Evolutionary conservation across 1,140 invertebrate species (phyloP), one percentile per base, ranked within the genome.

Genomic region (Dreissena polymorpha): DNA sequence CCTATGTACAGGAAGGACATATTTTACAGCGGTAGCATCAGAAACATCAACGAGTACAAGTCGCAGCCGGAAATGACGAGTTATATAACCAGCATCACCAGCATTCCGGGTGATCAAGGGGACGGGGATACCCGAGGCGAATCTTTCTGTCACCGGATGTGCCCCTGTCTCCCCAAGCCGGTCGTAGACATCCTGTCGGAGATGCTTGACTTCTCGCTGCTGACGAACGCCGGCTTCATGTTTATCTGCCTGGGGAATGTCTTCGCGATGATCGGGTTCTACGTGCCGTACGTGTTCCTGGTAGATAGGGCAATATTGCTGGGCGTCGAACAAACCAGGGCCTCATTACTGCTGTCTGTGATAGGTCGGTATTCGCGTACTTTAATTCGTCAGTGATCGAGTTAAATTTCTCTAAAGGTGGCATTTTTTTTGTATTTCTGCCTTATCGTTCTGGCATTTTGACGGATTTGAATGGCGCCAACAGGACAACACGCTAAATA

Each of bases 1-100:
- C 98, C 98, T 2, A 93, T 99, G 92, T 98, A 98, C 10, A 94
- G 98, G 64, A 99, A 99, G 93, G 98, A 99, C 93, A 99, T 99
- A 86, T 99, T 99, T 94, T 99, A 99, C 94, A 97, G 98, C 16
- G 98, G 98, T 29, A 98, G 97, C 39, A 96, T 99, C 10, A 94
- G 96, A 49, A 97, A 98, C 93, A 94, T 99, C 71, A 97, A 97
- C 0, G 96, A 98, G 93, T 99, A 96, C 93, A 84, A 86, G 18
- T 97, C 98, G 90, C 97, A 98, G 92, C 97, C 97, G 87, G 97
- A 97, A 12, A 93, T 99, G n/a, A 95, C 83, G 16, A 90, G 87
- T 71, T 93, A 92, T 81, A 89, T 92, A 27, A 89, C 90, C 8
- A 92, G 91, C 85, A 92, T 92, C 27, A 92, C 91, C 25, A 88